Percentiles rank a stretch among this genome's conserved stretches.
These are phyloP conservation scores for Tetropium fuscum DNA, from an alignment of 2,888 invertebrate genomes.

Conservation along the genomic window DNA sequence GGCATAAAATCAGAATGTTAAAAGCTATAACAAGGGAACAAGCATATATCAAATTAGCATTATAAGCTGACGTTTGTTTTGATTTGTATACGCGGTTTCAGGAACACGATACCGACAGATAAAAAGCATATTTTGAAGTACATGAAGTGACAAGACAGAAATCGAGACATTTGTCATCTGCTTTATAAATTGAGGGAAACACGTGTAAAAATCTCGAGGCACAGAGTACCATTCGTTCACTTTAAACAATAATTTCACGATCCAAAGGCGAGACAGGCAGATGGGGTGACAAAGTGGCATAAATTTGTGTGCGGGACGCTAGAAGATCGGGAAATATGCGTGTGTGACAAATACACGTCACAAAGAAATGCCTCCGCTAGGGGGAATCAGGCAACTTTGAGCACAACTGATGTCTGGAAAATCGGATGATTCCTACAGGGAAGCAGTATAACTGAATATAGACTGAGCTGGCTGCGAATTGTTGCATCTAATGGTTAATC, in stretches of 20 bases:
- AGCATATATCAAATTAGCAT: no score
- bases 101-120: no score
- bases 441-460: no score
- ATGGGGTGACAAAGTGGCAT: constrained; percentile 37
- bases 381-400: constrained; percentile 14
- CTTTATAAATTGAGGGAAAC: constrained; percentile 1
- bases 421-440: no score
- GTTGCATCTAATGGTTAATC: no score
- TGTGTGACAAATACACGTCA: constrained; percentile 43
- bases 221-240: constrained; percentile 3
- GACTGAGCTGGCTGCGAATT: no score
- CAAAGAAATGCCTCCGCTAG: constrained; percentile 41
- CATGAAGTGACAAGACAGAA: not conserved
- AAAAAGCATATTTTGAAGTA: no score
- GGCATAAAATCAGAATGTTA: no score
- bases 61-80: no score
- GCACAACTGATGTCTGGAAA: not conserved
- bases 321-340: constrained; percentile 46
- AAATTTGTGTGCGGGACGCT: constrained; percentile 40
- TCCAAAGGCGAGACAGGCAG: constrained; percentile 16
- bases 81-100: no score
- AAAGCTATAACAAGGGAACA: no score
- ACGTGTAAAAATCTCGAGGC: constrained; percentile 2
- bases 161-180: constrained; percentile 1
- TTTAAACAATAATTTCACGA: constrained; percentile 23